phyloP scores from a whole-genome alignment of 2,113 vertebrate genomes.

The Sprattus sprattus region DNA sequence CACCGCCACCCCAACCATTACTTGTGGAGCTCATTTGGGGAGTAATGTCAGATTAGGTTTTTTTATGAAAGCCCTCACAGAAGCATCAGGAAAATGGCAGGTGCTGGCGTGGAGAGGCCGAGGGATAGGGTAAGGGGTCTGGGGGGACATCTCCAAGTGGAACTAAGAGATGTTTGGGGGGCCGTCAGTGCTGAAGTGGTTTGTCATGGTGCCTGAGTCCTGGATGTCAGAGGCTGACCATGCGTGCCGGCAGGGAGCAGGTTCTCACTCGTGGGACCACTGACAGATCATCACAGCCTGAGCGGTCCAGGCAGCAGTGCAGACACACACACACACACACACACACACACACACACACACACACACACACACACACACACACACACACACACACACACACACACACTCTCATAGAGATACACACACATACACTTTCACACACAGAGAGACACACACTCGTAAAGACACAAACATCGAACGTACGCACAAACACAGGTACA shows the following conservation, averaged over 20 bases:
- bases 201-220: slow-evolving; percentile 62
- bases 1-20: neutral
- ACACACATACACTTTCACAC: no score
- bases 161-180: slow-evolving; percentile 40
- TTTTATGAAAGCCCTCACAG: neutral
- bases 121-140: slow-evolving; percentile 21
- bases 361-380: neutral
- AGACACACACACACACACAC: slow-evolving; percentile 32
- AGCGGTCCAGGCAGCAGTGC: slow-evolving; percentile 52
- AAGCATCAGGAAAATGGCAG: neutral
- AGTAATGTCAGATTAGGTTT: neutral
- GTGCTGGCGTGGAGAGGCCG: neutral
- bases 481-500: neutral
- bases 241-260: slow-evolving; percentile 62
- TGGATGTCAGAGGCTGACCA: slow-evolving; percentile 51
- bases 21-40: neutral
- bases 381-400: neutral
- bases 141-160: slow-evolving; percentile 26
- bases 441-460: neutral
- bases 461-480: neutral
- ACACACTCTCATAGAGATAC: neutral
- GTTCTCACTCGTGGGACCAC: slow-evolving; percentile 45
- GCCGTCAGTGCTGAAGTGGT: slow-evolving; percentile 37
- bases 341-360: slow-evolving; percentile 26
- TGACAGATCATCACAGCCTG: slow-evolving; percentile 57